Conservation (phyloP, 30 jellyfish, hydroid and myxozoan species). For the Pelagia noctiluca region DNA sequence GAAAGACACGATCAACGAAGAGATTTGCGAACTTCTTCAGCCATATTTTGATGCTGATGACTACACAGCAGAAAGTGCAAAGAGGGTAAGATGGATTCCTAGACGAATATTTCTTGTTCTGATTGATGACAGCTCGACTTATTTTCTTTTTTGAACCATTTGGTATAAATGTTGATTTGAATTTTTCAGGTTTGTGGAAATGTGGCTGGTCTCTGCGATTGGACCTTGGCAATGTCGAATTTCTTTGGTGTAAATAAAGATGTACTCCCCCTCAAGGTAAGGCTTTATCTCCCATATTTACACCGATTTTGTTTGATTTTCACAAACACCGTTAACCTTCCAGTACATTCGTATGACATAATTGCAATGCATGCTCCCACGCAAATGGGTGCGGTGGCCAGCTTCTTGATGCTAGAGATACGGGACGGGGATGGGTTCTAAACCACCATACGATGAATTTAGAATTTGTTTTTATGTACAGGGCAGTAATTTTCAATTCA, state of each 20-base stretch:
- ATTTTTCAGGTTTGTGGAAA: constrained; percentile 80
- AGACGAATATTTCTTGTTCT: not conserved
- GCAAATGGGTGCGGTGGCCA: no score
- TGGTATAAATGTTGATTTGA: not conserved
- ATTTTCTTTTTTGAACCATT: not conserved
- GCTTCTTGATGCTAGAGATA: no score
- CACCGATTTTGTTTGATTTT: no score
- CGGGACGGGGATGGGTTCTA: no score
- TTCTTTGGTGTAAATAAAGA: constrained; percentile 82
- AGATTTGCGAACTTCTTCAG: constrained; percentile 72
- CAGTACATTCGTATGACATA: no score
- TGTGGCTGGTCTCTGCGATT: constrained; percentile 90
- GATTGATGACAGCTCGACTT: not conserved
- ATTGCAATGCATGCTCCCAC: no score
- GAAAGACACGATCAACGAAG: constrained; percentile 85
- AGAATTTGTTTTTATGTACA: no score
- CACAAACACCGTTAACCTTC: no score
- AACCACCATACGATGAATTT: no score
- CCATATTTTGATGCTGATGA: constrained; percentile 91
- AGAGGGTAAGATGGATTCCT: constrained; percentile 46
- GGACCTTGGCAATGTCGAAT: constrained; percentile 90
- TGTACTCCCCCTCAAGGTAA: constrained; percentile 82
- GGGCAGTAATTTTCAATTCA: no score
- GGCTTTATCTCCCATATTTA: not conserved
- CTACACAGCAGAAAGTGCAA: constrained; percentile 80